Evolutionary conservation across 2,797 vertebrate genomes (phyloP).

Genomic region (Esox lucius): DNA sequence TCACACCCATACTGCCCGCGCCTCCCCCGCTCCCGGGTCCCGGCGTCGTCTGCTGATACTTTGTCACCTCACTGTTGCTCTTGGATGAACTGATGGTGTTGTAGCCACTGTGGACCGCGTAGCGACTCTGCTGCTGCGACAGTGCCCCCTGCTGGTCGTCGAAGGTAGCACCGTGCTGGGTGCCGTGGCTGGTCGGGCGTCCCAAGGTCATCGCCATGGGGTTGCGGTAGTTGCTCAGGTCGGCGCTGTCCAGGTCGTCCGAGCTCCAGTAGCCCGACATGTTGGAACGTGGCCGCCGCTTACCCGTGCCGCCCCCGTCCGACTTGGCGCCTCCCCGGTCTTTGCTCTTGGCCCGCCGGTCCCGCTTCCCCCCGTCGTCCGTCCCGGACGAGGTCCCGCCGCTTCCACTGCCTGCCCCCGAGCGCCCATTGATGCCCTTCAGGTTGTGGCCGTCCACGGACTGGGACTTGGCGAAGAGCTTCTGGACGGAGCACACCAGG

Average conservation of each 20-base stretch:
- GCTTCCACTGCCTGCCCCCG: constrained; percentile 62
- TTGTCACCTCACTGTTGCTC: constrained; percentile 89
- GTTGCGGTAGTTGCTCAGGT: constrained; percentile 87
- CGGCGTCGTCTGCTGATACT: constrained; percentile 74
- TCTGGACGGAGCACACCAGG: constrained; percentile 95
- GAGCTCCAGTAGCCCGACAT: constrained; percentile 99
- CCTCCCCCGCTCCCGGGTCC: constrained; percentile 74
- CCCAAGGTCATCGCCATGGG: constrained; percentile 91
- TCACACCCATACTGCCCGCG: constrained; percentile 68
- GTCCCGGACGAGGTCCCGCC: constrained; percentile 78
- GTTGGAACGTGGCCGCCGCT: constrained; percentile 91
- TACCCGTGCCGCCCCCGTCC: constrained; percentile 85
- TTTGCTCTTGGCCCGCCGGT: constrained; percentile 94
- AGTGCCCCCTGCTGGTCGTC: constrained; percentile 8
- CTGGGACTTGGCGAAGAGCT: constrained; percentile 97
- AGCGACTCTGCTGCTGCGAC: constrained; percentile 66
- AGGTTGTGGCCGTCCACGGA: constrained; percentile 88
- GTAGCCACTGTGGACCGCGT: constrained; percentile 90
- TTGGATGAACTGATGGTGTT: constrained; percentile 96
- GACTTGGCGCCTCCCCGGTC: constrained; percentile 88
- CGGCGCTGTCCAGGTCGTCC: constrained; percentile 92
- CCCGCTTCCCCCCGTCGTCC: constrained; percentile 85
- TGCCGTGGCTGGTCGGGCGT: constrained; percentile 70
- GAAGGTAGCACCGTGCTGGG: constrained; percentile 38
- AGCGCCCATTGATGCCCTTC: constrained; percentile 88